These are phyloP conservation scores for Mus pahari DNA, from an alignment of 2,113 vertebrate species.

Conservation along the genomic window DNA sequence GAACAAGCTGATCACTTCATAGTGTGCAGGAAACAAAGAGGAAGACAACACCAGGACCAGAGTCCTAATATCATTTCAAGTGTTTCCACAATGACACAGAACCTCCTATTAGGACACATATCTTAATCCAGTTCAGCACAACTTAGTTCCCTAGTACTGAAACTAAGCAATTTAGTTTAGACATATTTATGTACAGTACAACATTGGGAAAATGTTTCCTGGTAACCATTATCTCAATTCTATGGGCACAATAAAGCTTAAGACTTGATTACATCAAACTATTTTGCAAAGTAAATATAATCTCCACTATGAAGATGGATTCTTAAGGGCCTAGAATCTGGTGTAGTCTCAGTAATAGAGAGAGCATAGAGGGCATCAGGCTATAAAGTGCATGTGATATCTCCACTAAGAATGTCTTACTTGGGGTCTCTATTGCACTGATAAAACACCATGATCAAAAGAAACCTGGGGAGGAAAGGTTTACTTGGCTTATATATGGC, in stretches of 20 bases:
- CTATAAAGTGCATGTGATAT: not conserved
- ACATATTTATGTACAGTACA: not conserved
- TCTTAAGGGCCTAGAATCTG: not conserved
- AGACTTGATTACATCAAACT: not conserved
- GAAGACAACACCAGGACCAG: not conserved
- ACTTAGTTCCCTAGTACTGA: not conserved
- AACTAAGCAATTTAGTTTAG: not conserved
- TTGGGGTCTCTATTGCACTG: not conserved
- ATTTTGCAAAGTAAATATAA: not conserved
- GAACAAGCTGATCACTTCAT: not conserved
- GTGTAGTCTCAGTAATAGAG: not conserved
- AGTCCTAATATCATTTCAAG: too few species aligned
- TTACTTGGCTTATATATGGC: not conserved
- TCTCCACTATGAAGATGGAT: not conserved
- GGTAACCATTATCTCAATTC: not conserved
- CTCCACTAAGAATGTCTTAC: not conserved
- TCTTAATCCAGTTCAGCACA: too few species aligned
- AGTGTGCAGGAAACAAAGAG: not conserved
- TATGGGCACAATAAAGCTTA: not conserved
- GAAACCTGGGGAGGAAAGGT: not conserved
- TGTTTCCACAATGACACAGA: too few species aligned
- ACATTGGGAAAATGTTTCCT: not conserved
- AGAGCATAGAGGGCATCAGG: not conserved
- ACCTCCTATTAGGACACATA: accelerated
- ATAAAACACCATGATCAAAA: not conserved